Percentiles rank a stretch among this genome's conserved stretches.
These are phyloP conservation scores for Neodiprion virginianus DNA, from an alignment of 1,140 invertebrate genomes.

Conservation along the genomic window DNA sequence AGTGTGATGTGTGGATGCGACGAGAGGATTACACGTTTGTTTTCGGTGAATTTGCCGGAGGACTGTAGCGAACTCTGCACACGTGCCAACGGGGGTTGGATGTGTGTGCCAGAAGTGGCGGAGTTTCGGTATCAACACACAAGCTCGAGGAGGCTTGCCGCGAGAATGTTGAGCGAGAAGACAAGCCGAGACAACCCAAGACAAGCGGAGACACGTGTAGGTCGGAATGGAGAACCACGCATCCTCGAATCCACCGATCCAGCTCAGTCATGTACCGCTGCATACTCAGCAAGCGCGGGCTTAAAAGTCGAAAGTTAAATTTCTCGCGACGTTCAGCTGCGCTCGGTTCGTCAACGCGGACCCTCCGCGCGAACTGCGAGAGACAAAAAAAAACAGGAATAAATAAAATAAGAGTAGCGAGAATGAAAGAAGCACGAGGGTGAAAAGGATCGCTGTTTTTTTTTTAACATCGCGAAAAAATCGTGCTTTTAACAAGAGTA, in stretches of 20 bases:
- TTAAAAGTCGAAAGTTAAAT: constrained; percentile 16
- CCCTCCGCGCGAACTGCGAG: constrained; percentile 45
- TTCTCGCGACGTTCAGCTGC: constrained; percentile 55
- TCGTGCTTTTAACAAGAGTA: neutral
- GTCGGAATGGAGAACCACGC: constrained; percentile 36
- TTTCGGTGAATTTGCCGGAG: constrained; percentile 31
- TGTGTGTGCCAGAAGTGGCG: no score
- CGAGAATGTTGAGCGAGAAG: constrained; percentile 43
- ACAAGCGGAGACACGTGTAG: constrained; percentile 59
- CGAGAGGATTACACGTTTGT: constrained; percentile 54
- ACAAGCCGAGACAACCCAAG: constrained; percentile 38
- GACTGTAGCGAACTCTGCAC: constrained; percentile 19
- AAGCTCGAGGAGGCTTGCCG: constrained; percentile 8
- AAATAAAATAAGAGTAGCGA: neutral
- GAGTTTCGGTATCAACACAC: neutral
- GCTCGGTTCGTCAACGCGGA: constrained; percentile 58
- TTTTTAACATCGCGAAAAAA: neutral
- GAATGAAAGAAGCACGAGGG: no score
- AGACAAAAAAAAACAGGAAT: neutral
- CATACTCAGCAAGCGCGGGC: constrained; percentile 24
- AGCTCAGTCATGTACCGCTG: constrained; percentile 25
- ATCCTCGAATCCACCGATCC: constrained; percentile 4
- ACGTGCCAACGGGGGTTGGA: no score
- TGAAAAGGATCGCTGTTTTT: neutral
- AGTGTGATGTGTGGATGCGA: constrained; percentile 28